phyloP scores from a whole-genome alignment of 2,113 vertebrate species.

The Cariama cristata region DNA sequence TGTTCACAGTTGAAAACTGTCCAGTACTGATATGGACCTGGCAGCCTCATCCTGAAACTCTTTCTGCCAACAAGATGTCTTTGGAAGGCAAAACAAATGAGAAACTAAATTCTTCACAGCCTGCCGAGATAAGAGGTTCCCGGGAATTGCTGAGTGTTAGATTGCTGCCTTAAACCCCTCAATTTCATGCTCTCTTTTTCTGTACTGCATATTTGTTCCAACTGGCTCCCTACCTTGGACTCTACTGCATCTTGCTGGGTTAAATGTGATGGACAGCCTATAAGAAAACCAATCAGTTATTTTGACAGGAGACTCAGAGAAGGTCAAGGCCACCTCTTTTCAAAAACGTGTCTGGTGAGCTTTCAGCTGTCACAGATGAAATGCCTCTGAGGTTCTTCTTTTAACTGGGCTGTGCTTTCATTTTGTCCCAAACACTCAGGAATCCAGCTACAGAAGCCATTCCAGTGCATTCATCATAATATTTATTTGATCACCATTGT shows the following conservation, averaged over 20 bases:
- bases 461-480: not conserved
- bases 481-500: not conserved
- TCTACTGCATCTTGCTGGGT: constrained; percentile 52
- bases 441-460: not conserved
- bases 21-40: constrained; percentile 45
- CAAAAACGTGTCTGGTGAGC: not conserved
- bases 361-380: constrained; percentile 1
- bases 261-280: constrained; percentile 67
- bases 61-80: constrained; percentile 63
- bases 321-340: constrained; percentile 42
- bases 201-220: constrained; percentile 62
- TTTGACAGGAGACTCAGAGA: constrained; percentile 34
- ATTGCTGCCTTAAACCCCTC: constrained; percentile 71
- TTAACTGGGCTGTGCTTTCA: not conserved
- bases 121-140: constrained; percentile 70
- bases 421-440: not conserved
- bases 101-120: constrained; percentile 65
- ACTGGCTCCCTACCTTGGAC: constrained; percentile 62
- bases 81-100: constrained; percentile 67
- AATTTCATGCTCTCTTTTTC: constrained; percentile 67
- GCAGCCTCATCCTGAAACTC: constrained; percentile 51
- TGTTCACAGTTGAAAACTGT: constrained; percentile 36
- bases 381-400: not conserved
- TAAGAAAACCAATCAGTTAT: constrained; percentile 42
- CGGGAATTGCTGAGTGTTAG: constrained; percentile 63